These are phyloP conservation scores for Hirundo rustica DNA, from an alignment of 2,797 vertebrate species.

Conservation along the genomic window DNA sequence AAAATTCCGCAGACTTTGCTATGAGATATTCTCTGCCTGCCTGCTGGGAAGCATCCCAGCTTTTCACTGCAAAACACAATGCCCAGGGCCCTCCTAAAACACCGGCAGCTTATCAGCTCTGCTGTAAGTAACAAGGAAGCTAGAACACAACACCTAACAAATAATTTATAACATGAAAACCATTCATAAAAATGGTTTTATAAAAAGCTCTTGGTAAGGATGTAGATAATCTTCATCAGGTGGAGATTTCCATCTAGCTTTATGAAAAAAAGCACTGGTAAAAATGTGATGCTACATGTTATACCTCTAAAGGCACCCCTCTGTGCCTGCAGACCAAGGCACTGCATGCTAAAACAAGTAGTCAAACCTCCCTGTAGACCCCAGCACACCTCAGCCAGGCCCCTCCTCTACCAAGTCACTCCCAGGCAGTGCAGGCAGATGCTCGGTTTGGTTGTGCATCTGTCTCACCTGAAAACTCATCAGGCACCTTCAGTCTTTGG, in stretches of 20 bases:
- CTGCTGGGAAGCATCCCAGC: neutral
- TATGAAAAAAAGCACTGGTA: neutral
- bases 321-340: neutral
- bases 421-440: neutral
- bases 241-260: neutral
- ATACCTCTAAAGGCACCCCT: neutral
- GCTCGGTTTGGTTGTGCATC: accelerated
- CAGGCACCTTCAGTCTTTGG: neutral
- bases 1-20: neutral
- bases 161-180: neutral
- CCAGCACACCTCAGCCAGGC: neutral
- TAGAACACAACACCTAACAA: neutral
- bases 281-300: neutral
- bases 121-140: neutral
- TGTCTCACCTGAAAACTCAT: neutral
- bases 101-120: neutral
- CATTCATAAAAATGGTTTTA: neutral
- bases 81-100: neutral
- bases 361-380: neutral
- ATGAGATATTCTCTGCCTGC: neutral
- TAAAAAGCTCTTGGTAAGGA: neutral
- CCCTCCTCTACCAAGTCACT: neutral
- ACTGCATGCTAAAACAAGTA: neutral
- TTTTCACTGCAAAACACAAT: neutral
- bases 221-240: neutral